Conservation (phyloP, 2,888 invertebrate genomes). For the Alloplasta piceator region DNA sequence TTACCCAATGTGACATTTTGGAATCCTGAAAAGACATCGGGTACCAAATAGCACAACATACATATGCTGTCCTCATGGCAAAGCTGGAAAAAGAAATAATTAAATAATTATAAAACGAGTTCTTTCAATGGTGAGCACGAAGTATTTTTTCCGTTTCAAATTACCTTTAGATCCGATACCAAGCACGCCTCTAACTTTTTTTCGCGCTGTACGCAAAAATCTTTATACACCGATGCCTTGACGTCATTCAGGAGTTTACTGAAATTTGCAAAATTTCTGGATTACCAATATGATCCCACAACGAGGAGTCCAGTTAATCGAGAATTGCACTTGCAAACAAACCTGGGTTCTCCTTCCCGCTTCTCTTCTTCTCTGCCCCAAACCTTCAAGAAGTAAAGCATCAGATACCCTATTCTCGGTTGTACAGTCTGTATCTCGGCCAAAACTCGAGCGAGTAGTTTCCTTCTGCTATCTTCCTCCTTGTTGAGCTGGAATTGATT, state of each 20-base stretch:
- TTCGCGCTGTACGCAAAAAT: slow-evolving; percentile 92
- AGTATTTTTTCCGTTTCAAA: slow-evolving; percentile 9
- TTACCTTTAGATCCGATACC: slow-evolving; percentile 91
- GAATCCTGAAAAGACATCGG: slow-evolving; percentile 96
- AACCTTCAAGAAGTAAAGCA: slow-evolving; percentile 95
- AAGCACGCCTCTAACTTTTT: slow-evolving; percentile 90
- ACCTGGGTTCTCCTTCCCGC: slow-evolving; percentile 83
- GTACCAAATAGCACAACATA: slow-evolving; percentile 95
- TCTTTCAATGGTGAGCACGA: neutral
- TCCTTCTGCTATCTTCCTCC: slow-evolving; percentile 90
- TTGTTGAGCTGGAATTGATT: slow-evolving; percentile 89
- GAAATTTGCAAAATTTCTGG: slow-evolving; percentile 69
- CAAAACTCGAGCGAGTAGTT: slow-evolving; percentile 91
- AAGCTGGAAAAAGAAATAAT: slow-evolving; percentile 83
- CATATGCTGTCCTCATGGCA: slow-evolving; percentile 95
- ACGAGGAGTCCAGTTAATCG: slow-evolving; percentile 47
- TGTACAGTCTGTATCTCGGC: slow-evolving; percentile 88
- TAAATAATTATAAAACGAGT: neutral
- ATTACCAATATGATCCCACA: too few species aligned
- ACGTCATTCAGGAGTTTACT: slow-evolving; percentile 86
- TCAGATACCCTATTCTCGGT: slow-evolving; percentile 91
- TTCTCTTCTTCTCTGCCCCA: slow-evolving; percentile 86
- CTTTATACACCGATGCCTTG: slow-evolving; percentile 94
- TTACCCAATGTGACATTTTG: slow-evolving; percentile 94
- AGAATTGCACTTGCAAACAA: slow-evolving; percentile 31